Evolutionary conservation across 2,888 invertebrate genomes (phyloP).

Genomic region (Cryptocephalus moraei): DNA sequence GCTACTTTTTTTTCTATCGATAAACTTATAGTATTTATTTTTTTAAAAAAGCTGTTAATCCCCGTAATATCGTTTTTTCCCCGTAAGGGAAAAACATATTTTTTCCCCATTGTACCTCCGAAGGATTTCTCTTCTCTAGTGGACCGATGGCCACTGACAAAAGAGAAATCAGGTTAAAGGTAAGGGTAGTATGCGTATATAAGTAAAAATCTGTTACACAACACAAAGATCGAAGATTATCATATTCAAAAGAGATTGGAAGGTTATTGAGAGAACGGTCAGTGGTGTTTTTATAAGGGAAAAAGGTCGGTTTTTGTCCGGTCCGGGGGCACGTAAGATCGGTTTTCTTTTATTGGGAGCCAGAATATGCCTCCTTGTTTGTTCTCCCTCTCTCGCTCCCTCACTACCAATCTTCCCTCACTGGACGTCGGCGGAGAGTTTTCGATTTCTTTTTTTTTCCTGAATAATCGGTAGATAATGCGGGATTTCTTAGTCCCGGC

Average conservation of each 20-base stretch:
- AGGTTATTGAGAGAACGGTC: conserved; percentile 31
- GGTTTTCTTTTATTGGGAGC: conserved; percentile 28
- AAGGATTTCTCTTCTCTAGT: conserved; percentile 6
- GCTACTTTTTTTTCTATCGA: conserved; percentile 14
- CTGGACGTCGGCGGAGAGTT: conserved; percentile 24
- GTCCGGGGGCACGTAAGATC: conserved; percentile 28
- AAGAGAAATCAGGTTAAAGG: conserved; percentile 17
- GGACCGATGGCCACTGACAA: conserved; percentile 15
- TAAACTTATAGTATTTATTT: conserved; percentile 1
- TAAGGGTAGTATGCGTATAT: conserved; percentile 11
- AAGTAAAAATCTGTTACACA: conserved; percentile 22
- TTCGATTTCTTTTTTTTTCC: no score
- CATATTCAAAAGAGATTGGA: conserved; percentile 29
- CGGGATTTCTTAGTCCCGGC: no score
- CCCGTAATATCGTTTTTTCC: conserved; percentile 12
- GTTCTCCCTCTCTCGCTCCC: conserved; percentile 21
- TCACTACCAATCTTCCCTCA: conserved; percentile 24
- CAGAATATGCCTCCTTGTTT: conserved; percentile 10
- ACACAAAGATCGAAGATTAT: conserved; percentile 30
- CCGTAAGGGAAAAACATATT: conserved; percentile 15
- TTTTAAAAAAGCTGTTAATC: conserved; percentile 12
- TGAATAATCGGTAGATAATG: no score
- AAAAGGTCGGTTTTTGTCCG: conserved; percentile 25
- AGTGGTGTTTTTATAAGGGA: conserved; percentile 25
- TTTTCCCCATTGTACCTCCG: conserved; percentile 8